Base-by-base conservation (phyloP, 2,113 vertebrate genomes). In the Nyctibius bracteatus region DNA sequence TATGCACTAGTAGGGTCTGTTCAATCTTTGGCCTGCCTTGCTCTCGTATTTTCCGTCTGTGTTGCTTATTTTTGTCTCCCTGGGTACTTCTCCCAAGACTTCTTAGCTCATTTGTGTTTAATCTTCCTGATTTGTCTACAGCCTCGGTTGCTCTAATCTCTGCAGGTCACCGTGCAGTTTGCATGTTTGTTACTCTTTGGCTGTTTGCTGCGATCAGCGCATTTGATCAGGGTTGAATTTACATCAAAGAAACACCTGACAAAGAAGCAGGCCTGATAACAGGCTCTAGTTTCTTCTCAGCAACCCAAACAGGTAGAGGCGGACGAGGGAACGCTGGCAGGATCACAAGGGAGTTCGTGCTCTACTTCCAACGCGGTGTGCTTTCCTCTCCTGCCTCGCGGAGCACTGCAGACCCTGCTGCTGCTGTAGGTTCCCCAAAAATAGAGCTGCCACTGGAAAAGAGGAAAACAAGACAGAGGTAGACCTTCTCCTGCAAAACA, bases 171-270 rank as follows among this genome's bases (percentile, higher is more conserved):
- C 2, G 30, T 61, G 94, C 57, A 25, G 91, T 67, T 90, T 58
- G 81, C 83, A 2, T 19, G 15, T 35, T 71, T 7, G 77, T 43
- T 47, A 28, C 89, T 79, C 84, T 37, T 11, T 3, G 49, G 93
- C 84, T 88, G 57, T 91, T 91, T 58, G 92, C 93, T 93, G 88
- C 27, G 3, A 66, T 93, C 94, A 86, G 94, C 96, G 82, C 79
- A 35, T 96, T 83, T 46, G 66, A 95, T 94, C 43, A 0, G 2
- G 70, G 22, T 22, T 58, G 85, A 90, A 51, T 96, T 93, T 67
- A 62, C 94, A 96, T 88, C 93, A 91, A 21, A 94, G 93, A 18
- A 78, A 39, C 88, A 58, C 96, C 82, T 93, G 94, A 92, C 88
- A 96, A 73, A 96, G 92, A n/a, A 83, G 67, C 51, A 43, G 2